Conservation (phyloP, 2,888 invertebrate species). For the Eilema caniola region DNA sequence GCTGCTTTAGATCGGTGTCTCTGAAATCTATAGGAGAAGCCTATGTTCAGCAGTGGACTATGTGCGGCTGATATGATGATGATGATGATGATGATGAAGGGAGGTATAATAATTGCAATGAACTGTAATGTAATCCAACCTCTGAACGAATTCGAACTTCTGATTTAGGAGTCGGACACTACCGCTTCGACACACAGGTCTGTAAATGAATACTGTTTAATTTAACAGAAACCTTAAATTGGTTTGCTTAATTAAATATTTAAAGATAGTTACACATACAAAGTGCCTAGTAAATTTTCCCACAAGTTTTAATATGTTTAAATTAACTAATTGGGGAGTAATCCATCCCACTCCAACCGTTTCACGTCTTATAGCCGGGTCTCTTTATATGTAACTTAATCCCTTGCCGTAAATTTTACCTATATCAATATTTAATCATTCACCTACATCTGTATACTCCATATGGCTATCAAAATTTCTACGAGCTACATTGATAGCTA, state of each 20-base stretch:
- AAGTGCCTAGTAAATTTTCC: slow-evolving; percentile 42
- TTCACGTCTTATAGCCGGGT: slow-evolving; percentile 42
- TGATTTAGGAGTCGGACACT: neutral
- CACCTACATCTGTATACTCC: slow-evolving; percentile 3
- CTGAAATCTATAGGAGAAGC: too few relatives aligned
- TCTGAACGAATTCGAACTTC: neutral
- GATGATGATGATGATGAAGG: too few relatives aligned
- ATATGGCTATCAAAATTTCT: neutral
- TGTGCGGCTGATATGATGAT: too few relatives aligned
- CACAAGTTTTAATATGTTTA: slow-evolving; percentile 35
- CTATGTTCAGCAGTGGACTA: too few relatives aligned
- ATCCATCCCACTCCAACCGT: slow-evolving; percentile 38
- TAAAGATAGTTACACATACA: slow-evolving; percentile 40
- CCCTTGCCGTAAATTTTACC: slow-evolving; percentile 39
- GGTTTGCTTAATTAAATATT: slow-evolving; percentile 40
- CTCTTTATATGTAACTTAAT: slow-evolving; percentile 44
- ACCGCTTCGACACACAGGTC: neutral
- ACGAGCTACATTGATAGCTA: neutral
- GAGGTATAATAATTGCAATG: neutral
- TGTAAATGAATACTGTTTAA: neutral
- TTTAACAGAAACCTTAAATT: slow-evolving; percentile 34
- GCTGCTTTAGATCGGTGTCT: too few relatives aligned
- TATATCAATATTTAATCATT: slow-evolving; percentile 38
- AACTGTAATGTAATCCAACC: too few relatives aligned
- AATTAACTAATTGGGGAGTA: slow-evolving; percentile 48